A percentile compares a stretch with the other conserved stretches of the same genome.
phyloP scores from a whole-genome alignment of 2,797 vertebrate genomes.

The Macropodus opercularis region DNA sequence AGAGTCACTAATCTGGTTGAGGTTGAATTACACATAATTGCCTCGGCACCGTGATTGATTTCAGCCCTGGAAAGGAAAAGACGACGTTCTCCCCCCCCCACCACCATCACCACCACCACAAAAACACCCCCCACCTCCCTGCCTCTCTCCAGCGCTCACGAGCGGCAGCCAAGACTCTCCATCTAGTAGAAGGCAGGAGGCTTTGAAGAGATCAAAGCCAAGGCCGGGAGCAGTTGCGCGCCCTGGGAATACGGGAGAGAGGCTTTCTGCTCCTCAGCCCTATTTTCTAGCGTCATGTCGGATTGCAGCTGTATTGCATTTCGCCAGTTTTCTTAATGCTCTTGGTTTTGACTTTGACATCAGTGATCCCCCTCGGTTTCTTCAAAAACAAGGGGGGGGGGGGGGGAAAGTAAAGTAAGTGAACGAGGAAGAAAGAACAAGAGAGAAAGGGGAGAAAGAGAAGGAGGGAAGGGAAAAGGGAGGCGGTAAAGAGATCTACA shows the following conservation, averaged over 20 bases:
- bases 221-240: conserved; percentile 99
- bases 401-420: conserved; percentile 74
- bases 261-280: conserved; percentile 97
- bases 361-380: conserved; percentile 90
- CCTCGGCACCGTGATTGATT: conserved; percentile 97
- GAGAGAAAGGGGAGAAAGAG: conserved; percentile 21
- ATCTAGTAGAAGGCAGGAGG: conserved; percentile 99
- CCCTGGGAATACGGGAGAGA: conserved; percentile 97
- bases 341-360: conserved; percentile 99
- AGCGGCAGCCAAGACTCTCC: conserved; percentile 99
- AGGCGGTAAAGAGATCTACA: conserved; percentile 71
- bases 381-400: conserved; percentile 77
- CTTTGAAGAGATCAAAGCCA: conserved; percentile 99
- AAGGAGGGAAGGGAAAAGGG: conserved; percentile 7
- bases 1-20: conserved; percentile 93
- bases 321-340: conserved; percentile 98
- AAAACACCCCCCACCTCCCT: conserved; percentile 63
- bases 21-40: conserved; percentile 99
- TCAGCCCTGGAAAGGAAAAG: conserved; percentile 89
- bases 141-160: conserved; percentile 84
- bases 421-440: conserved; percentile 50
- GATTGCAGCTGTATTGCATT: conserved; percentile 99
- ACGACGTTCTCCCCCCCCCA: conserved; percentile 55
- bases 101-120: neutral
- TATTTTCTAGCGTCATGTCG: conserved; percentile 98